Evolutionary conservation across 2,113 vertebrate genomes (phyloP).

Genomic region (Holacanthus passer): DNA sequence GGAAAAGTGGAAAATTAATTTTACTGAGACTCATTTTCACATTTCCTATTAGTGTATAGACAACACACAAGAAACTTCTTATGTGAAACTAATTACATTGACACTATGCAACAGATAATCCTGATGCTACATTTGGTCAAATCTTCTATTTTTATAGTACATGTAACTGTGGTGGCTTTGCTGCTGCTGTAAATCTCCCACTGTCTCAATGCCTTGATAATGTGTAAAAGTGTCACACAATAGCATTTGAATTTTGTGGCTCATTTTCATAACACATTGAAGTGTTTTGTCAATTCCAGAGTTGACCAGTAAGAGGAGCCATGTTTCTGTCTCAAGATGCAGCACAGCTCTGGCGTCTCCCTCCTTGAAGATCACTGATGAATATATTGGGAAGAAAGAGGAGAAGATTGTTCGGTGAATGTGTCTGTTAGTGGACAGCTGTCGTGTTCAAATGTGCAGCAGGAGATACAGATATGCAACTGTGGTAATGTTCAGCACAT

Average conservation of each 20-base stretch:
- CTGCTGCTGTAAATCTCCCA: background rate
- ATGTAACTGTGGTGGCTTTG: background rate
- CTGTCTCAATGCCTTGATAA: background rate
- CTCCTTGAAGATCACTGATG: background rate
- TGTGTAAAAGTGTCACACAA: background rate
- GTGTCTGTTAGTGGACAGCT: background rate
- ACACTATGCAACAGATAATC: background rate
- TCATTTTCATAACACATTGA: background rate
- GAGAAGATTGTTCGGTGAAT: background rate
- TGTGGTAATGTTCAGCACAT: background rate
- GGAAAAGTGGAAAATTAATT: background rate
- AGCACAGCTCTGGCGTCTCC: background rate
- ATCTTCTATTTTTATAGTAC: background rate
- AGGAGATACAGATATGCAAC: background rate
- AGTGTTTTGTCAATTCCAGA: slow-evolving; percentile 27
- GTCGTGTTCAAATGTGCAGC: background rate
- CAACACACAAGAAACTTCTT: background rate
- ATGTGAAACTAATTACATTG: background rate
- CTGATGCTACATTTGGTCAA: background rate
- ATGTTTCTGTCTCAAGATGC: slow-evolving; percentile 31
- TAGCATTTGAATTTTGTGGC: background rate
- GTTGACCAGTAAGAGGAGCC: slow-evolving; percentile 55
- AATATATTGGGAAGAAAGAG: background rate
- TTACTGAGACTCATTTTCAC: background rate
- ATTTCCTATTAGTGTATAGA: background rate